Evolutionary conservation across 2,888 invertebrate genomes (phyloP).

Genomic region (Himalopsyche anomala): DNA sequence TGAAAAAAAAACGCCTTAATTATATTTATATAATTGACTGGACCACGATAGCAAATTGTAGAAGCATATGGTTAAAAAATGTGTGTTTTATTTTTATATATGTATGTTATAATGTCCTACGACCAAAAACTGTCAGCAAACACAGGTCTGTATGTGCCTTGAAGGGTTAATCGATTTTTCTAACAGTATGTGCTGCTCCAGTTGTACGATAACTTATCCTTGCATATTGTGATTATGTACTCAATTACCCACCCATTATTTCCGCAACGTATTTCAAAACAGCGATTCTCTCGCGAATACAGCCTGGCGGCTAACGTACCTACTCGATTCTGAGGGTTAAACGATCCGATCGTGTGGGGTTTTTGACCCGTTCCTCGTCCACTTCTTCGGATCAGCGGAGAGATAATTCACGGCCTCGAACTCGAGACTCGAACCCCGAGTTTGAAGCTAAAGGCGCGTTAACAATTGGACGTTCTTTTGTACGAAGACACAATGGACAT

Average conservation of each 20-base stretch:
- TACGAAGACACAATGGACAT: too few species aligned
- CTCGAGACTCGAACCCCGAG: conserved; percentile 35
- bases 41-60: too few species aligned
- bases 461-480: too few species aligned
- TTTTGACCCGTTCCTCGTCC: conserved; percentile 17
- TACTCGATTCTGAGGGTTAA: neutral
- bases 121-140: too few species aligned
- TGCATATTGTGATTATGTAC: neutral
- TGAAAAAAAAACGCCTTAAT: too few species aligned
- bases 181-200: neutral
- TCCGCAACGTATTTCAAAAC: conserved; percentile 1
- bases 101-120: too few species aligned
- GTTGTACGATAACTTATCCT: conserved; percentile 11
- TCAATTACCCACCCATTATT: neutral
- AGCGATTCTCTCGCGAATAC: conserved; percentile 16
- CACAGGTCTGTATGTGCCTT: too few species aligned
- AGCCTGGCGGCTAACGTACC: neutral
- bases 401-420: conserved; percentile 42
- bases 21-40: too few species aligned
- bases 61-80: too few species aligned
- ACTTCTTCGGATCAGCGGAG: conserved; percentile 38
- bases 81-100: too few species aligned
- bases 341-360: conserved; percentile 23
- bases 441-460: conserved; percentile 22
- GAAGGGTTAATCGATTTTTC: too few species aligned